Evolutionary conservation across 2,888 invertebrate genomes (phyloP).

Genomic region (Tetrapedia diversipes): DNA sequence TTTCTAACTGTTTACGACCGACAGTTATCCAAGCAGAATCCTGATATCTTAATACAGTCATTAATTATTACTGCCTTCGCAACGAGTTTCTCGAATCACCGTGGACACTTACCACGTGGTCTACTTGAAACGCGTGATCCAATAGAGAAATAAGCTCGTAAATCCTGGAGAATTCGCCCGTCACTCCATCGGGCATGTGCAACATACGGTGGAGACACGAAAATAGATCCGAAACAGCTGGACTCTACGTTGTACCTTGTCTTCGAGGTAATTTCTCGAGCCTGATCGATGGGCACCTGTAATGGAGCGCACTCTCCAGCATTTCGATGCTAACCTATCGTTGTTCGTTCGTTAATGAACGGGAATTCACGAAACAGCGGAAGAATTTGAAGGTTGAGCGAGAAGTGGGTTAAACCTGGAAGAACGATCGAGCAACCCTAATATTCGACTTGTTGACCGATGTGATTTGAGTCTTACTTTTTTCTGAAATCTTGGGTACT

Average conservation of each 20-base stretch:
- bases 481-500: not conserved
- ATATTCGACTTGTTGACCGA: not conserved
- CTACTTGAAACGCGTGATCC: too few species aligned
- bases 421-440: not conserved
- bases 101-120: too few species aligned
- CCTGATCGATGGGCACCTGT: slow-evolving; percentile 22
- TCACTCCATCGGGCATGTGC: not conserved
- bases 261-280: slow-evolving; percentile 25
- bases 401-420: slow-evolving; percentile 1
- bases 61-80: too few species aligned
- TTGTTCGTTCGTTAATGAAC: slow-evolving; percentile 14
- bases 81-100: too few species aligned
- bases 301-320: too few species aligned
- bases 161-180: not conserved
- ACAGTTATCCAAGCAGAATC: too few species aligned
- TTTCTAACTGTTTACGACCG: too few species aligned
- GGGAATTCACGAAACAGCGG: not conserved
- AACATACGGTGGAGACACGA: not conserved
- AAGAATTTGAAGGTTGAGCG: not conserved
- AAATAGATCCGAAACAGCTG: not conserved
- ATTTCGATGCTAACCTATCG: too few species aligned
- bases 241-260: not conserved
- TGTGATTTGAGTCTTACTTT: not conserved
- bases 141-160: not conserved
- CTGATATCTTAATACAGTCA: too few species aligned